Conservation (phyloP, 1,140 invertebrate species). For the Plectrocnemia conspersa region DNA sequence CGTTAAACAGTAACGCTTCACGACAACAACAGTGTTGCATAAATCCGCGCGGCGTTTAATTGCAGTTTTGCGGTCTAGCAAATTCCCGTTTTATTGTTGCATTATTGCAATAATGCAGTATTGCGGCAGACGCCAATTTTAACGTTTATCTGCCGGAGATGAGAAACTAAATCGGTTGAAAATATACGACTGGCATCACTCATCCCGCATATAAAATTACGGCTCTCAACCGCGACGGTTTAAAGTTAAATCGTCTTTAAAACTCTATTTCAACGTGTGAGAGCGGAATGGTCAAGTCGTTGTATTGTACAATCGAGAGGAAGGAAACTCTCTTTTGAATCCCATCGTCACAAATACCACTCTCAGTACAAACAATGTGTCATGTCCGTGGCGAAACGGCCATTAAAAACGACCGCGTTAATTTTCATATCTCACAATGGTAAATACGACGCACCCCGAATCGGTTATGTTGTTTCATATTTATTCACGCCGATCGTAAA, state of each 20-base stretch:
- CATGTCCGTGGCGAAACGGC: conserved; percentile 9
- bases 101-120: conserved; percentile 30
- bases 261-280: not conserved
- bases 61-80: conserved; percentile 24
- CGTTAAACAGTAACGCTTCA: not conserved
- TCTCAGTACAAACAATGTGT: conserved; percentile 16
- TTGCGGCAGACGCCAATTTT: conserved; percentile 26
- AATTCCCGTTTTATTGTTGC: conserved; percentile 29
- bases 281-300: too few relatives aligned
- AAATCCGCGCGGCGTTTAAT: conserved; percentile 23
- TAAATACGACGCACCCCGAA: conserved; percentile 17
- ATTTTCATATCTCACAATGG: conserved; percentile 30
- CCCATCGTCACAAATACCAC: conserved; percentile 1
- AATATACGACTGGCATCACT: not conserved
- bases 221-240: not conserved
- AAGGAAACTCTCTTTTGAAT: conserved; percentile 10
- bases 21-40: conserved; percentile 26
- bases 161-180: conserved; percentile 5
- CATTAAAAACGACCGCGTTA: conserved; percentile 23
- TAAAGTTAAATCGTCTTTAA: not conserved
- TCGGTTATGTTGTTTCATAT: too few relatives aligned
- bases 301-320: conserved; percentile 10
- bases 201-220: conserved; percentile 14
- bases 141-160: conserved; percentile 30
- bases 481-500: too few relatives aligned